Evolutionary conservation across 2,797 vertebrate genomes (phyloP), one percentile per base, ranked within the genome.

Genomic region (Macropus fuliginosus): DNA sequence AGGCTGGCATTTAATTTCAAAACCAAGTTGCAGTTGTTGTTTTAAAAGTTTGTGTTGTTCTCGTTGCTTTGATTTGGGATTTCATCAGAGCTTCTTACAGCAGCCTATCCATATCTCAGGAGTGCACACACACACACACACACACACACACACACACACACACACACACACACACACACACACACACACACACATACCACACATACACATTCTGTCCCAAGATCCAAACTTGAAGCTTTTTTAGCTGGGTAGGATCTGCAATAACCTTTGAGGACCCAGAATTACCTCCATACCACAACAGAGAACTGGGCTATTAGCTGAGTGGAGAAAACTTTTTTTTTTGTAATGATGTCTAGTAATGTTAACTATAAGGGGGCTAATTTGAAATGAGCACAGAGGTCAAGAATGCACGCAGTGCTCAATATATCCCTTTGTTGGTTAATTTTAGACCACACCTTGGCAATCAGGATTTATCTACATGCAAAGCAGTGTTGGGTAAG

Each of bases 21-120:
- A 87, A 87, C 40, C 46, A 87, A 87, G 74, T 87, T 50, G 74
- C 74, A 87, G 74, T 87, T 87, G 66, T 74, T 74, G 74, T 87
- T 50, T 87, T 87, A 87, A 87, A 87, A 50, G 66, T 24, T 74
- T 81, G n/a, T 81, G 46, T 87, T 87, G 40, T 50, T 50, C 50
- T 87, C 40, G 50, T 87, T 50, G 50, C 40, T 87, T 87, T 87
- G 74, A 50, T 87, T 87, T 87, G 74, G n/a, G 21, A 87, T 87
- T 87, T 87, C 21, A 87, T 87, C 21, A 50, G 74, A 87, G 74
- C 74, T 87, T 87, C 9, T 74, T 18, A n/a, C 40, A 27, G 74
- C 10, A 50, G 74, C 40, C 74, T 8, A 8, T 81, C n/a, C 16
- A 81, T 81, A 6, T 81, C 66, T 81, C 66, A 87, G 74, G 24